These are phyloP conservation scores for Blastomussa wellsi DNA, from an alignment of 92 coral and sea anemone species.

Conservation along the genomic window DNA sequence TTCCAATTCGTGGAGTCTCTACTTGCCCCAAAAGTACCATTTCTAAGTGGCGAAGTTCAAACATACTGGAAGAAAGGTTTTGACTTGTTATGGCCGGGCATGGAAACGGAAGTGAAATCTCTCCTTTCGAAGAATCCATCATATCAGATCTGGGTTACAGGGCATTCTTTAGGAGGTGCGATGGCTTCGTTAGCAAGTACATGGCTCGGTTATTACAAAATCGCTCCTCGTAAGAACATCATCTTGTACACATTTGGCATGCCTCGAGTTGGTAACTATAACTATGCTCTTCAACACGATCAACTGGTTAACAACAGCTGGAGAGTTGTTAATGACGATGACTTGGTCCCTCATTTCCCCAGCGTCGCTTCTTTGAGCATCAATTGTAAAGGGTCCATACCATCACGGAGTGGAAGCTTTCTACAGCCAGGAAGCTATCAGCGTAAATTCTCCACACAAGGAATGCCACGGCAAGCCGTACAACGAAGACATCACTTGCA, in stretches of 20 bases:
- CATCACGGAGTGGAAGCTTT: conserved; percentile 56
- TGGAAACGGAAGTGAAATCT: conserved; percentile 22
- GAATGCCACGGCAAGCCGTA: conserved; percentile 44
- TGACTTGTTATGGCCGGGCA: not conserved
- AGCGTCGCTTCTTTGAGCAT: not conserved
- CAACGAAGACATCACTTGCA: conserved; percentile 34
- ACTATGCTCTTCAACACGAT: conserved; percentile 45
- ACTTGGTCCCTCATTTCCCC: conserved; percentile 25
- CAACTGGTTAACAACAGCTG: conserved; percentile 47
- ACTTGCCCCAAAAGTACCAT: not conserved
- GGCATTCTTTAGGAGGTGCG: conserved; percentile 28
- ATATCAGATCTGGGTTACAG: conserved; percentile 48
- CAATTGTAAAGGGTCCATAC: conserved; percentile 33
- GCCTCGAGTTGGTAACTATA: conserved; percentile 43
- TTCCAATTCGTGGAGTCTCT: not conserved
- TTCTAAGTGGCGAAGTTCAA: not conserved
- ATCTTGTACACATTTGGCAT: conserved; percentile 7
- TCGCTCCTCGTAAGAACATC: not conserved
- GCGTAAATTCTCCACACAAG: conserved; percentile 34
- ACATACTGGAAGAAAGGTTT: not conserved
- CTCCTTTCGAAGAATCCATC: conserved; percentile 14
- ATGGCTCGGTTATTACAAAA: not conserved
- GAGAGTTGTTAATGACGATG: conserved; percentile 47
- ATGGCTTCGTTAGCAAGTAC: not conserved
- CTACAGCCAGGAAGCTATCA: conserved; percentile 32